Conservation (phyloP, 1,140 invertebrate species). For the Drosophila navojoa region DNA sequence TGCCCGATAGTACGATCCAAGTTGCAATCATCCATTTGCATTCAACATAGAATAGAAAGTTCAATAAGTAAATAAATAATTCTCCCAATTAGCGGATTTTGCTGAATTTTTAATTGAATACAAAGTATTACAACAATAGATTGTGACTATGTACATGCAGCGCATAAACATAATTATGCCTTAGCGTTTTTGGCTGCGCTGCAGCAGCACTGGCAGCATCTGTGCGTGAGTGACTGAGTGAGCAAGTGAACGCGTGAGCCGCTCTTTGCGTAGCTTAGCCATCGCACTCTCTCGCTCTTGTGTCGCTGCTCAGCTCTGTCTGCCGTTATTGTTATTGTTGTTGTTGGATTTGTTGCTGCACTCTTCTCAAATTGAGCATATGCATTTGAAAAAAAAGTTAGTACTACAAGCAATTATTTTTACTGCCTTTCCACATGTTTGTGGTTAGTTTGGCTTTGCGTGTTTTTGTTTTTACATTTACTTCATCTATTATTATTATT, state of each 20-base stretch:
- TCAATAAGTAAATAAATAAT: not conserved
- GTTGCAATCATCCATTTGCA: not conserved
- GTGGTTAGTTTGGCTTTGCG: conserved; percentile 16
- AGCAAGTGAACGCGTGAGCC: conserved; percentile 7
- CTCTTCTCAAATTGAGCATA: conserved; percentile 34
- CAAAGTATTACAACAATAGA: not conserved
- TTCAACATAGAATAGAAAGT: not conserved
- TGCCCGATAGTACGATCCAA: not conserved
- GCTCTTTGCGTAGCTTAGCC: conserved; percentile 11
- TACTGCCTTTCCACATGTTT: conserved; percentile 4
- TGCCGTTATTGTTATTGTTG: conserved; percentile 11
- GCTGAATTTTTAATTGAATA: not conserved
- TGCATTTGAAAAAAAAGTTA: conserved; percentile 42
- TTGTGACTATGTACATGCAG: conserved; percentile 1
- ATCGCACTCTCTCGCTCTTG: conserved; percentile 25
- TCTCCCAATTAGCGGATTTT: not conserved
- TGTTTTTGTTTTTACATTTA: conserved; percentile 2
- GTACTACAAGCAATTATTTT: conserved; percentile 38
- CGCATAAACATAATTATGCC: conserved; percentile 18
- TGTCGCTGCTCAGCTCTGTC: not conserved
- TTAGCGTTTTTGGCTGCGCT: conserved; percentile 9
- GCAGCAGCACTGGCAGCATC: conserved; percentile 18
- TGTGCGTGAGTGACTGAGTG: conserved; percentile 19
- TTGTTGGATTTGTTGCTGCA: conserved; percentile 20
- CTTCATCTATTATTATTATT: not conserved